Evolutionary conservation across 2,797 vertebrate species (phyloP).

Genomic region (Kryptolebias ocellatus): DNA sequence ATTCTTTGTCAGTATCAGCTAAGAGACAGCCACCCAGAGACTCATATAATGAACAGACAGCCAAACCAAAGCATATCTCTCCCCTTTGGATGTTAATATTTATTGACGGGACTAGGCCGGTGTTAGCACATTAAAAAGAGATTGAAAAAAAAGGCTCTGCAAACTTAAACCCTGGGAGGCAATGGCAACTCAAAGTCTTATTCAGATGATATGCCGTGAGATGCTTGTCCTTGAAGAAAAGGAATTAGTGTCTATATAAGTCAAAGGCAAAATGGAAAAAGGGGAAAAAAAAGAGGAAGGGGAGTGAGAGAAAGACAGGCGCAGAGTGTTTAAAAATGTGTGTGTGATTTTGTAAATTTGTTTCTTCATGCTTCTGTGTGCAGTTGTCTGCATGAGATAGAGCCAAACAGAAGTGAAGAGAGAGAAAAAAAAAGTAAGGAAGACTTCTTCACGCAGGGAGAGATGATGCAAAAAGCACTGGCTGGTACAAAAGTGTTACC

Average conservation of each 20-base stretch:
- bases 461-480: slow-evolving; percentile 68
- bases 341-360: slow-evolving; percentile 46
- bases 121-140: slow-evolving; percentile 78
- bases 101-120: slow-evolving; percentile 75
- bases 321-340: slow-evolving; percentile 45
- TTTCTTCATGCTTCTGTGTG: slow-evolving; percentile 48
- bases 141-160: slow-evolving; percentile 69
- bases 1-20: slow-evolving; percentile 54
- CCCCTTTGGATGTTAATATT: slow-evolving; percentile 77
- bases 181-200: slow-evolving; percentile 76
- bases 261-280: slow-evolving; percentile 70
- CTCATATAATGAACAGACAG: slow-evolving; percentile 59
- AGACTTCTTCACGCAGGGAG: slow-evolving; percentile 50
- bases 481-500: slow-evolving; percentile 73
- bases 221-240: slow-evolving; percentile 87
- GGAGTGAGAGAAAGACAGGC: slow-evolving; percentile 28
- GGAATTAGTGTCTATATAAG: slow-evolving; percentile 86
- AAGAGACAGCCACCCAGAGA: slow-evolving; percentile 62
- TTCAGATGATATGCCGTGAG: slow-evolving; percentile 80
- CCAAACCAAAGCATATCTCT: slow-evolving; percentile 66
- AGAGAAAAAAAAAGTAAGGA: background rate
- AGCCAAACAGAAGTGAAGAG: slow-evolving; percentile 45
- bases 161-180: slow-evolving; percentile 76
- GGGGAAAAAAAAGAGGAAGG: slow-evolving; percentile 17
- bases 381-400: slow-evolving; percentile 47